Evolutionary conservation across 2,113 vertebrate species (phyloP).

Genomic region (sheep (Ovis aries)): DNA sequence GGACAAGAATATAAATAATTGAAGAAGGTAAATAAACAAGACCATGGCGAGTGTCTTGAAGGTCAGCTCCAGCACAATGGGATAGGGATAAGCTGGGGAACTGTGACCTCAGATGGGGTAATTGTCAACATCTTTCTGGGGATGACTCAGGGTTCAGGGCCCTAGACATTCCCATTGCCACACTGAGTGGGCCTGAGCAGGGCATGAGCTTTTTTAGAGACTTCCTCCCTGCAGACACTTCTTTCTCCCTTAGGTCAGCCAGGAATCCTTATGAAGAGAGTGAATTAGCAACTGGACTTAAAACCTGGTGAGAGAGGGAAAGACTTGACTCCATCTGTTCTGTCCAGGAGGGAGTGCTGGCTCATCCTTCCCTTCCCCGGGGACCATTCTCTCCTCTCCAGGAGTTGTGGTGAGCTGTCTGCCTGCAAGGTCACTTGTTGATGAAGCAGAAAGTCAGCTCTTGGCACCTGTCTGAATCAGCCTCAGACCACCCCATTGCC

Average conservation of each 20-base stretch:
- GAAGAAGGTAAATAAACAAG: neutral
- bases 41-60: neutral
- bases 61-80: neutral
- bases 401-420: neutral
- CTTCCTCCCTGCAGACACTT: neutral
- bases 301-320: neutral
- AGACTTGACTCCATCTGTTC: neutral
- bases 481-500: neutral
- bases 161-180: fast-evolving
- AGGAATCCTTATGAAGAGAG: neutral
- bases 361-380: neutral
- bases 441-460: constrained; percentile 40
- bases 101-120: neutral
- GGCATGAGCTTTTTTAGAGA: neutral
- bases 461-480: constrained; percentile 10
- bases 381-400: neutral
- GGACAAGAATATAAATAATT: neutral
- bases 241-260: neutral
- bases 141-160: too few relatives aligned
- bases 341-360: neutral
- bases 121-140: neutral
- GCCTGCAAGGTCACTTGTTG: neutral
- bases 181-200: neutral
- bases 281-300: neutral
- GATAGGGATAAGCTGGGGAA: neutral